Evolutionary conservation across 2,113 vertebrate species (phyloP), one percentile per base, ranked within the genome.

Genomic region (Engraulis encrasicolus): DNA sequence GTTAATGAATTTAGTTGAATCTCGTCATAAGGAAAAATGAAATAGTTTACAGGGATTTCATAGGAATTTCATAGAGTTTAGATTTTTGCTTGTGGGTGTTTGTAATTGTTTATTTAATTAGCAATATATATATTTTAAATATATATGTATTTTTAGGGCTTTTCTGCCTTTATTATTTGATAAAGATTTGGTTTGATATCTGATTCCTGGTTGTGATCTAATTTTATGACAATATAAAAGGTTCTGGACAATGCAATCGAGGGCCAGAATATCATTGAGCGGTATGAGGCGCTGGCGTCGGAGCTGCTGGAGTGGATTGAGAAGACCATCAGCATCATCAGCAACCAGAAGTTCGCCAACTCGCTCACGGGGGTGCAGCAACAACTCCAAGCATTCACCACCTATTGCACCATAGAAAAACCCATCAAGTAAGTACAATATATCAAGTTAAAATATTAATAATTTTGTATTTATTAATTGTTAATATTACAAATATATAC

Each of bases 321-420:
- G 17, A 96, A 94, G 89, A 99, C 98, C 50, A 94, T 98, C 23
- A 81, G 93, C 1, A 90, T 97, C 90, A 97, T 99, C 91, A 93
- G 95, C 93, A 97, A 96, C 92, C 98, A 99, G 93, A 98, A 97
- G 92, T 99, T 99, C 27, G 98, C 98, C 91, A 99, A 99, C 93
- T 99, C 98, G 0, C 79, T 99, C 82, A 92, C 91, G 0, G 98
- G 98, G 0, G 98, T 99, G 5, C 98, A 99, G 89, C 98, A 98
- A 91, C 98, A 99, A 90, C 96, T 99, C 0, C 98, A 98, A 87
- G 96, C 97, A 17, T 99, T 99, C 89, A 99, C 97, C 0, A 96
- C 97, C 85, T 99, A 99, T 92, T 99, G 98, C 92, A 99, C 97
- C 2, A 93, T 97, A 74, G 97, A 99, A 92, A 99, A 99, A 37